These are phyloP conservation scores for Parochlus steinenii DNA, from an alignment of 2,888 invertebrate genomes.

Conservation along the genomic window DNA sequence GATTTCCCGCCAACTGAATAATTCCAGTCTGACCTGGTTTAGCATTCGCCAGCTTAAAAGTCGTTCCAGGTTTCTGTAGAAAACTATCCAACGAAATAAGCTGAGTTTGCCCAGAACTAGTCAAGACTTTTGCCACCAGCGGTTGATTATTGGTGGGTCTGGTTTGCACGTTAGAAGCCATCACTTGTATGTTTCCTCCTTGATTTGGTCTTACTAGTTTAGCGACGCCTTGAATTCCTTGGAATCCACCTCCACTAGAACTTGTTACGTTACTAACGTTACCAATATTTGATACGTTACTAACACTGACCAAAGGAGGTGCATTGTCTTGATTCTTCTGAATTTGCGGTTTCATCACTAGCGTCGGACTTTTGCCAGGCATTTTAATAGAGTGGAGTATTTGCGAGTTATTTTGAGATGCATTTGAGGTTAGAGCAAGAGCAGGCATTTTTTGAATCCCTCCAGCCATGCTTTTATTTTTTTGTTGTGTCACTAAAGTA, in stretches of 20 bases:
- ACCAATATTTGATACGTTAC: background rate
- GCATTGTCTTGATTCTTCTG: background rate
- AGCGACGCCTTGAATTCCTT: no score
- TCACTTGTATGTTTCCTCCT: slow-evolving; percentile 1
- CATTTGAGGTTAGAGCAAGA: slow-evolving; percentile 15
- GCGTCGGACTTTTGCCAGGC: slow-evolving; percentile 4
- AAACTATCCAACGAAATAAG: slow-evolving; percentile 27
- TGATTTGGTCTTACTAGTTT: no score
- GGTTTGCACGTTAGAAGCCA: background rate
- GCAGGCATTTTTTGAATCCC: slow-evolving; percentile 6
- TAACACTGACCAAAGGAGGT: slow-evolving; percentile 7
- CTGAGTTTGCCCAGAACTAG: slow-evolving; percentile 38
- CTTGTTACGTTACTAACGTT: slow-evolving; percentile 9
- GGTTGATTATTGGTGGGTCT: slow-evolving; percentile 22
- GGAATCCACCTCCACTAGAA: no score
- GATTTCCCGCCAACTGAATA: slow-evolving; percentile 32
- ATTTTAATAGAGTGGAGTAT: slow-evolving; percentile 22
- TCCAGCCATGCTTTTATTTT: slow-evolving; percentile 10
- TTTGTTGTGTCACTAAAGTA: slow-evolving; percentile 19
- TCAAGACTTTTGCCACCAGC: slow-evolving; percentile 54
- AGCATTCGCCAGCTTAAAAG: slow-evolving; percentile 31
- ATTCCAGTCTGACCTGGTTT: slow-evolving; percentile 33
- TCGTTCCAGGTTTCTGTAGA: slow-evolving; percentile 27
- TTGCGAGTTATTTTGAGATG: slow-evolving; percentile 26
- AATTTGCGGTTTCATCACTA: slow-evolving; percentile 10